Base-by-base conservation (phyloP, 2,797 vertebrate species). In the Eremophila alpestris region DNA sequence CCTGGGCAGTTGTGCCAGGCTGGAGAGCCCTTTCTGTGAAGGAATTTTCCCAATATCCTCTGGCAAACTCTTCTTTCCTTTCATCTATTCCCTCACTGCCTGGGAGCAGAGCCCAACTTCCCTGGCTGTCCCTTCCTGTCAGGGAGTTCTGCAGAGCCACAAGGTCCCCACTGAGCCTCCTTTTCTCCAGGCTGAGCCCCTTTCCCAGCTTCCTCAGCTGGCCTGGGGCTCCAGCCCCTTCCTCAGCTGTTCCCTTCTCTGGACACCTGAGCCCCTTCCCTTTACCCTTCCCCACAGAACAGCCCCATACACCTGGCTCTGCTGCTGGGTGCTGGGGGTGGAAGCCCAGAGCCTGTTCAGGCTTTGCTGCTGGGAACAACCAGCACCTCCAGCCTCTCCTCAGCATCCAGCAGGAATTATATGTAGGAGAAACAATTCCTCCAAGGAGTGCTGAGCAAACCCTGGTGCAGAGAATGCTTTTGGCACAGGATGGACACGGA, bases 81-180 rank as follows among this genome's bases (percentile, higher is more conserved):
- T 69, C 4, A 0, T 69, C 49, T 43, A 38, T 41, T 43, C 36
- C 56, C 69, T 89, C 40, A 56, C 63, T 36, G 63, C 49, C 36
- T 56, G 55, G 16, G 11, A 49, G 55, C 70, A 83, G 3, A 76
- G 63, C 43, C 43, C 1, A 0, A 56, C 4, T 9, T 10, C 17
- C 34, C 26, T 0, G 0, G 48, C 34, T 60, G 34, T 8, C 34
- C 46, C 22, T 63, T 89, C 55, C 63, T 62, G 55, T 0, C 69
- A 75, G 70, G 60, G 77, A 43, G 2, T 2, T 62, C 41, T 68
- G 70, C 41, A 89, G 48, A 88, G 69, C 40, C 85, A 74, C 9
- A 15, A 34, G 46, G 68, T 1, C 24, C 40, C 59, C 36, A 40
- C 34, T 32, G 54, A 81, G 55, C 5, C 70, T 82, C 55, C 56